Evolutionary conservation across 2,888 invertebrate genomes (phyloP).

Genomic region (Chalcis sispes): DNA sequence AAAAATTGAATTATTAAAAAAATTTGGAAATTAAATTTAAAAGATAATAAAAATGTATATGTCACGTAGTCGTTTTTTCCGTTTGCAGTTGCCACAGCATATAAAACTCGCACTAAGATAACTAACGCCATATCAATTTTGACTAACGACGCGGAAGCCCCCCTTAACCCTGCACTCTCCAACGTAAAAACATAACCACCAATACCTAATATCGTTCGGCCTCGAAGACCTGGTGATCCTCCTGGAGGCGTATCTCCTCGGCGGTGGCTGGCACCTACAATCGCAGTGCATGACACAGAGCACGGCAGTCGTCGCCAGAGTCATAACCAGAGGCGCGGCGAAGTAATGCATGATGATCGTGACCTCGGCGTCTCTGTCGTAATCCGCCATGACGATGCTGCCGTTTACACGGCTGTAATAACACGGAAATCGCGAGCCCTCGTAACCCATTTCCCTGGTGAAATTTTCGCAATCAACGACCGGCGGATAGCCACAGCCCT

Average conservation of each 20-base stretch:
- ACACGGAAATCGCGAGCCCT: conserved; percentile 83
- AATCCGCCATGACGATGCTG: conserved; percentile 89
- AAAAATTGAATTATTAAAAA: neutral
- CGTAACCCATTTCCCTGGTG: conserved; percentile 83
- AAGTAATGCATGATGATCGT: conserved; percentile 89
- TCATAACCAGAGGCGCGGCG: conserved; percentile 89
- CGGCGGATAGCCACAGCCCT: conserved; percentile 90
- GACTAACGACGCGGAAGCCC: conserved; percentile 47
- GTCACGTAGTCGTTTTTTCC: conserved; percentile 29
- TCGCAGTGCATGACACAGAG: conserved; percentile 93
- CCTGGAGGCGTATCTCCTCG: conserved; percentile 71
- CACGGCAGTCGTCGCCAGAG: conserved; percentile 89
- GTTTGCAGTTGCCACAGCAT: conserved; percentile 21
- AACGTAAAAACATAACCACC: conserved; percentile 59
- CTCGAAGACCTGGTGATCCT: conserved; percentile 55
- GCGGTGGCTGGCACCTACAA: conserved; percentile 83
- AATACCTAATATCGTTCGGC: conserved; percentile 79
- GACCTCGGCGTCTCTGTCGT: conserved; percentile 89
- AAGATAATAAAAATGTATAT: conserved; percentile 2
- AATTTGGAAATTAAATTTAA: neutral
- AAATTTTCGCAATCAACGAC: conserved; percentile 86
- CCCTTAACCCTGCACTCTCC: conserved; percentile 55
- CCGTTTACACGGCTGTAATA: conserved; percentile 87
- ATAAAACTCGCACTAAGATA: conserved; percentile 13
- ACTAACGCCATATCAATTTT: conserved; percentile 31